phyloP scores from a whole-genome alignment of 2,888 invertebrate genomes.

The Malacosoma neustria region DNA sequence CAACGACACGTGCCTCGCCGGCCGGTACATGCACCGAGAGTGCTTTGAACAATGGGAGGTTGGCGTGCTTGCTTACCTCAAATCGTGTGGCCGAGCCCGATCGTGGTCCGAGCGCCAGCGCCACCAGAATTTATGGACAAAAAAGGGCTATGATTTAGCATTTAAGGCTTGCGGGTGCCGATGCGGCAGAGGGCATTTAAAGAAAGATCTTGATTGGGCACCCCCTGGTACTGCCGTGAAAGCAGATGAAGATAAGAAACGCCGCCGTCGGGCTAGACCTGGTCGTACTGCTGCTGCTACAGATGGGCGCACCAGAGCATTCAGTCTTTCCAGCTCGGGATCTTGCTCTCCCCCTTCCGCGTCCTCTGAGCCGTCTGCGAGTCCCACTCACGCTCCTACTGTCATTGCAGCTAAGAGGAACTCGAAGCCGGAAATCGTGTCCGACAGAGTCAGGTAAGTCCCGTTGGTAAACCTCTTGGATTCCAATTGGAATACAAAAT shows the following conservation, averaged over 20 bases:
- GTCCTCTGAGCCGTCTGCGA: slow-evolving; percentile 83
- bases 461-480: neutral
- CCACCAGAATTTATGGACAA: slow-evolving; percentile 97
- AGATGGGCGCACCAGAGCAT: slow-evolving; percentile 79
- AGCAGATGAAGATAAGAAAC: slow-evolving; percentile 60
- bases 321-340: slow-evolving; percentile 85
- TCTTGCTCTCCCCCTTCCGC: slow-evolving; percentile 89
- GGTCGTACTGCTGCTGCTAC: slow-evolving; percentile 47
- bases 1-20: slow-evolving; percentile 91
- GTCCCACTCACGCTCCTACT: slow-evolving; percentile 78
- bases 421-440: slow-evolving; percentile 84
- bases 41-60: slow-evolving; percentile 97
- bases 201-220: slow-evolving; percentile 95
- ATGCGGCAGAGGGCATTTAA: slow-evolving; percentile 93
- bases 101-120: slow-evolving; percentile 97
- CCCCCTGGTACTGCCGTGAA: slow-evolving; percentile 79
- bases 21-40: slow-evolving; percentile 96
- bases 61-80: slow-evolving; percentile 89
- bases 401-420: slow-evolving; percentile 80
- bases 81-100: slow-evolving; percentile 92
- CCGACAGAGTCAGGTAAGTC: slow-evolving; percentile 87
- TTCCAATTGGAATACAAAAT: neutral
- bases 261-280: slow-evolving; percentile 52
- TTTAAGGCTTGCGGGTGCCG: slow-evolving; percentile 96
- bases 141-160: slow-evolving; percentile 97